These are phyloP conservation scores for Monochamus alternatus DNA, from an alignment of 2,888 invertebrate species.

Conservation along the genomic window DNA sequence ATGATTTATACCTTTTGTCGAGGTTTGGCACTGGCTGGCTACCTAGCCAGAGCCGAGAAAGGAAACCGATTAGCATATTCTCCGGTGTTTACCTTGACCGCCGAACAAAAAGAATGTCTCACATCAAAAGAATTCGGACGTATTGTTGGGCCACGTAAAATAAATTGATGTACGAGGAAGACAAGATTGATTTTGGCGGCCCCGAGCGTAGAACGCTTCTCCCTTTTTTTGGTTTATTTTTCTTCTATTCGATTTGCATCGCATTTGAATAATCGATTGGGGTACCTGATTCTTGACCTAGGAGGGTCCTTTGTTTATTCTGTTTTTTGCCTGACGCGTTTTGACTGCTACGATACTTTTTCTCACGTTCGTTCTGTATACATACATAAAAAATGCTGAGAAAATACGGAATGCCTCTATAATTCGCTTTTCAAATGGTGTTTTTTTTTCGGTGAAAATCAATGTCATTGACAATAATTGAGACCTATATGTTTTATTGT, in stretches of 20 bases:
- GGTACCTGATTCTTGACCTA: constrained; percentile 23
- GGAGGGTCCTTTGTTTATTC: background rate
- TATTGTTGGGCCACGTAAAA: constrained; percentile 35
- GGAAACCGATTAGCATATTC: constrained; percentile 29
- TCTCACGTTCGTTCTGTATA: background rate
- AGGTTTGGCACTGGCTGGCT: background rate
- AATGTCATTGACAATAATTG: too few species aligned
- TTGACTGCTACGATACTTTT: background rate
- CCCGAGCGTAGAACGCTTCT: constrained; percentile 6
- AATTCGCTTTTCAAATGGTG: too few species aligned
- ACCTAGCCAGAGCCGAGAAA: constrained; percentile 7
- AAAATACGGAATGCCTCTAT: too few species aligned
- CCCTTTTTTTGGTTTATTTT: constrained; percentile 8
- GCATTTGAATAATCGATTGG: constrained; percentile 35
- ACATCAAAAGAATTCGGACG: constrained; percentile 37
- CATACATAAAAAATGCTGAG: too few species aligned
- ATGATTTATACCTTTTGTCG: background rate
- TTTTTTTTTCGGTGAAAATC: too few species aligned
- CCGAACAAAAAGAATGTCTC: constrained; percentile 26
- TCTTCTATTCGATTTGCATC: constrained; percentile 19
- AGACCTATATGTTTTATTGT: too few species aligned
- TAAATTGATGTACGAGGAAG: constrained; percentile 34
- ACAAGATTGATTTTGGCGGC: constrained; percentile 33
- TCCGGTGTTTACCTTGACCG: constrained; percentile 25
- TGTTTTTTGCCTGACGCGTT: constrained; percentile 14